These are phyloP conservation scores for Austrofundulus limnaeus DNA, from an alignment of 2,113 vertebrate species.

Conservation along the genomic window DNA sequence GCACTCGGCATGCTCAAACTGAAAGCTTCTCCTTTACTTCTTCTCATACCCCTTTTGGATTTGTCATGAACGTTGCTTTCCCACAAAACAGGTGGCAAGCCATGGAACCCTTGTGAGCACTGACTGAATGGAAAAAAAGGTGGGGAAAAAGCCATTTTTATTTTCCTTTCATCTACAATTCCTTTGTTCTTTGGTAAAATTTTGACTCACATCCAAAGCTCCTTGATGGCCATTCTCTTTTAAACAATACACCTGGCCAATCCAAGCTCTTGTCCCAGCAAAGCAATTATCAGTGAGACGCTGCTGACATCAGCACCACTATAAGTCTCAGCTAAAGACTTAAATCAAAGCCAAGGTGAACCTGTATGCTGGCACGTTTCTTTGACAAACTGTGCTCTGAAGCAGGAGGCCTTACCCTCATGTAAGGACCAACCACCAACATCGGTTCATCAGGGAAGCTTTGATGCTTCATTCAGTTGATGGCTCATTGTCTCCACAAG, in stretches of 20 bases:
- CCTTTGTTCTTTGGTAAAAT: slow-evolving; percentile 42
- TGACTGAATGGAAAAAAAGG: slow-evolving; percentile 28
- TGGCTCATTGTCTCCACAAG: slow-evolving; percentile 63
- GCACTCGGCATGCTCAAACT: slow-evolving; percentile 52
- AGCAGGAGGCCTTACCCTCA: slow-evolving; percentile 66
- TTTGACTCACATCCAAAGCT: slow-evolving; percentile 38
- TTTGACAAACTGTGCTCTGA: slow-evolving; percentile 47
- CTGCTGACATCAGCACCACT: slow-evolving; percentile 59
- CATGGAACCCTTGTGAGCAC: slow-evolving; percentile 6
- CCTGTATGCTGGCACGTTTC: slow-evolving; percentile 51
- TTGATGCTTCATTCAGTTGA: slow-evolving; percentile 66
- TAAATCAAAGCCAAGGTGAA: slow-evolving; percentile 54
- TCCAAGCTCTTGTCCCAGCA: slow-evolving; percentile 38
- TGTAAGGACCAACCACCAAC: slow-evolving; percentile 58
- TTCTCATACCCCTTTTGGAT: slow-evolving; percentile 47
- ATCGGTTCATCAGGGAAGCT: slow-evolving; percentile 56
- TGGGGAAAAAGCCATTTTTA: slow-evolving; percentile 13
- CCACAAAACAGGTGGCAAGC: slow-evolving; percentile 55
- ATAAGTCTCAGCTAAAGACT: slow-evolving; percentile 45
- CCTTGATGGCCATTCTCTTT: slow-evolving; percentile 47
- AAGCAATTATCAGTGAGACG: slow-evolving; percentile 37
- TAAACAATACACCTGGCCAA: slow-evolving; percentile 57
- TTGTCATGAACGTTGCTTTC: slow-evolving; percentile 53
- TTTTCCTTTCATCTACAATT: slow-evolving; percentile 36
- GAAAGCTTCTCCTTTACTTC: slow-evolving; percentile 59